These are phyloP conservation scores for Pogonus chalceus DNA, from an alignment of 1,140 invertebrate genomes.

Conservation along the genomic window DNA sequence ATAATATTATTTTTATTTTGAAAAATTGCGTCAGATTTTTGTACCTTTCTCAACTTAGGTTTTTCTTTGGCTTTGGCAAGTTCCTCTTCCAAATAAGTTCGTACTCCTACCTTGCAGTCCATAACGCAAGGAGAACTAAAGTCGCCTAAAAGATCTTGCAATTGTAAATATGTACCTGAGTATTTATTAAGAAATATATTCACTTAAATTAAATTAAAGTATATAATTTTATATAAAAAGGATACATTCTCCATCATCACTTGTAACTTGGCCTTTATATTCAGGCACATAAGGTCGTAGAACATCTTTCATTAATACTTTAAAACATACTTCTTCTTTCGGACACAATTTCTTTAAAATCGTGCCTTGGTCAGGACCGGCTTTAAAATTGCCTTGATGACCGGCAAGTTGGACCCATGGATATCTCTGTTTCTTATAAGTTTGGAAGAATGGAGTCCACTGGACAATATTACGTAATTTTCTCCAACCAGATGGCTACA, in stretches of 20 bases:
- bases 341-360: slow-evolving; percentile 87
- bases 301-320: slow-evolving; percentile 76
- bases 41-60: slow-evolving; percentile 78
- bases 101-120: slow-evolving; percentile 93
- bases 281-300: slow-evolving; percentile 82
- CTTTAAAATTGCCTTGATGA: slow-evolving; percentile 90
- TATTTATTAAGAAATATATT: slow-evolving; percentile 11
- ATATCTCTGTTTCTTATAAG: slow-evolving; percentile 89
- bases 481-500: slow-evolving; percentile 84
- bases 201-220: neutral
- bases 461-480: slow-evolving; percentile 88
- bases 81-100: slow-evolving; percentile 92
- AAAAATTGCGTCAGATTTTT: no score
- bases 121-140: slow-evolving; percentile 89
- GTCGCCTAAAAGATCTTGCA: slow-evolving; percentile 85
- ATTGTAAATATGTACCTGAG: slow-evolving; percentile 58
- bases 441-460: slow-evolving; percentile 94
- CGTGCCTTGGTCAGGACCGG: slow-evolving; percentile 82
- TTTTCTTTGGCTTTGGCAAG: slow-evolving; percentile 89
- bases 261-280: slow-evolving; percentile 73
- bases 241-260: slow-evolving; percentile 73
- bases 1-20: no score
- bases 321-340: slow-evolving; percentile 80
- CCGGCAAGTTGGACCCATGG: slow-evolving; percentile 93
- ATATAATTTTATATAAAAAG: slow-evolving; percentile 28